phyloP scores from a whole-genome alignment of 1,140 invertebrate species.

The Achroia grisella region DNA sequence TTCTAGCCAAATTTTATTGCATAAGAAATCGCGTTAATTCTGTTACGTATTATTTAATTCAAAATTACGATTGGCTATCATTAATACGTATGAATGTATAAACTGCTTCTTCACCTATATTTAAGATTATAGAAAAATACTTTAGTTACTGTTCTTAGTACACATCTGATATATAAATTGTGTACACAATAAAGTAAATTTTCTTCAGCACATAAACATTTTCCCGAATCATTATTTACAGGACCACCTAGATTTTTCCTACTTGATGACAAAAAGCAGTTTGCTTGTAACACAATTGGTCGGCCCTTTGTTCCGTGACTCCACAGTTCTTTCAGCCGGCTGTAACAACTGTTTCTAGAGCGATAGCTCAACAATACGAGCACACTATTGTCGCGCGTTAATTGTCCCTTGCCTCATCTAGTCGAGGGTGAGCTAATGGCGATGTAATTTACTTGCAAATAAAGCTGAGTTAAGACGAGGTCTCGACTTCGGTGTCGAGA shows the following conservation, averaged over 20 bases:
- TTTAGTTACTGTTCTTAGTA: no score
- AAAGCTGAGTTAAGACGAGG: neutral
- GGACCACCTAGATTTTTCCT: slow-evolving; percentile 41
- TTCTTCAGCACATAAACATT: no score
- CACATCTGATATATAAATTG: no score
- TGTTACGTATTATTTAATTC: no score
- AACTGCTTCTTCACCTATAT: no score
- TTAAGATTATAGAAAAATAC: no score
- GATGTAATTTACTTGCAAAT: slow-evolving; percentile 35
- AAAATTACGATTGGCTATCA: no score
- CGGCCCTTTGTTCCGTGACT: slow-evolving; percentile 45
- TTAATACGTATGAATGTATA: no score
- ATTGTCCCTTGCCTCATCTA: slow-evolving; percentile 51
- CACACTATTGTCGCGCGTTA: slow-evolving; percentile 48
- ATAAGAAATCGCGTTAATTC: no score
- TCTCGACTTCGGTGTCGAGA: no score
- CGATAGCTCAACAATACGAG: slow-evolving; percentile 25
- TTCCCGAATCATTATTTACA: slow-evolving; percentile 5
- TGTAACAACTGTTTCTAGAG: slow-evolving; percentile 49
- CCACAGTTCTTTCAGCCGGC: slow-evolving; percentile 34
- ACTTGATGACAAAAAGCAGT: slow-evolving; percentile 52
- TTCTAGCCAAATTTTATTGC: no score
- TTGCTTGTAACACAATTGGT: slow-evolving; percentile 58
- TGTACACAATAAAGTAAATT: no score
- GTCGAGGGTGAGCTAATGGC: slow-evolving; percentile 47